Percentiles rank a stretch among this genome's conserved stretches.
Conservation (phyloP, 2,888 invertebrate genomes). For the Parthenolecanium corni region DNA sequence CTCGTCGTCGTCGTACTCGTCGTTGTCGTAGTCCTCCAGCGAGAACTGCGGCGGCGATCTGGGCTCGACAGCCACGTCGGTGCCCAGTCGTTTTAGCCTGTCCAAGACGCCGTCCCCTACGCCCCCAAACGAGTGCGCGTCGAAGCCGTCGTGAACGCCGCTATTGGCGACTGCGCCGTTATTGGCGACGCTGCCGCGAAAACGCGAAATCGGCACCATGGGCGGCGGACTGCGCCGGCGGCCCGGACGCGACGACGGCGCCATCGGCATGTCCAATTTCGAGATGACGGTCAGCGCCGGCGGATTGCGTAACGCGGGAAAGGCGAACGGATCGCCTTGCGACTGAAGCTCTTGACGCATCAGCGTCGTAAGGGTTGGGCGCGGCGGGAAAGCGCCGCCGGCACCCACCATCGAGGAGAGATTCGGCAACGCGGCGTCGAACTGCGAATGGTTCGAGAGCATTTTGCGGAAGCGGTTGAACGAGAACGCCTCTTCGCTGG, state of each 20-base stretch:
- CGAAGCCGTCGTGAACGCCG: too few species aligned
- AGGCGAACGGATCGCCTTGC: not conserved
- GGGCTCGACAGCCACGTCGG: constrained; percentile 34
- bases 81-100: constrained; percentile 34
- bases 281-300: constrained; percentile 17
- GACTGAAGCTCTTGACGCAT: too few species aligned
- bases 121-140: not conserved
- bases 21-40: not conserved
- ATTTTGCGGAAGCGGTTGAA: not conserved
- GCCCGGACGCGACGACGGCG: not conserved
- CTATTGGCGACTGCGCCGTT: too few species aligned
- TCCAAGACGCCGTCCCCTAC: constrained; percentile 31
- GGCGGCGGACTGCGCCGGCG: constrained; percentile 10
- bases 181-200: not conserved
- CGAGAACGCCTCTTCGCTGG: not conserved
- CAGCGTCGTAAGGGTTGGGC: too few species aligned
- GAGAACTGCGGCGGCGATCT: not conserved
- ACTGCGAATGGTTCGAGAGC: not conserved
- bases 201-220: constrained; percentile 24
- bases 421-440: not conserved
- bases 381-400: too few species aligned
- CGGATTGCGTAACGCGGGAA: not conserved
- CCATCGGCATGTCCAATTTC: not conserved
- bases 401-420: not conserved
- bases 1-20: not conserved